Percentiles rank a stretch among this genome's conserved stretches.
These are phyloP conservation scores for Acrossocheilus wenchowensis DNA, from an alignment of 2,797 vertebrate genomes.

Conservation along the genomic window DNA sequence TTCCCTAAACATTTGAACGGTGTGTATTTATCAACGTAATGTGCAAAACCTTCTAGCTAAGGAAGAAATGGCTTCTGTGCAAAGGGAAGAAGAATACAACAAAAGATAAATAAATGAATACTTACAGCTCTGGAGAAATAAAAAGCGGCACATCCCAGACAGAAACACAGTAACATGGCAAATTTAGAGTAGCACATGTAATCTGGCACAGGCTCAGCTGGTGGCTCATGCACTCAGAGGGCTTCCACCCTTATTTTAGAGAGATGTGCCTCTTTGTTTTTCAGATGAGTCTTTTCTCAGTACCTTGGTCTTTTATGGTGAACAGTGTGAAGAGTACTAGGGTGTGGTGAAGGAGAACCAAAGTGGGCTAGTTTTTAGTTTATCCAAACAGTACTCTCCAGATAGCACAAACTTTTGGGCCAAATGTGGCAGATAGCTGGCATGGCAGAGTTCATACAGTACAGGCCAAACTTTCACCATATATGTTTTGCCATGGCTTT, in stretches of 20 bases:
- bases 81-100: background rate
- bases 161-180: background rate
- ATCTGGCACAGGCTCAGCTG: background rate
- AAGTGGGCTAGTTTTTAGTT: background rate
- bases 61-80: background rate
- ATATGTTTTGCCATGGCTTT: background rate
- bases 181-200: conserved; percentile 7
- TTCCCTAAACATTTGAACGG: background rate
- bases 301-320: background rate
- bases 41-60: background rate
- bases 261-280: background rate
- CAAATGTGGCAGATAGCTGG: background rate
- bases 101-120: background rate
- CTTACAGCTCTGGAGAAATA: background rate
- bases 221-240: background rate
- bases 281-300: background rate
- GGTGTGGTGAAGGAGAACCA: background rate
- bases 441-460: background rate
- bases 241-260: background rate
- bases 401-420: background rate
- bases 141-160: background rate
- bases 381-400: background rate
- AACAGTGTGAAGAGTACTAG: background rate
- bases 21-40: background rate
- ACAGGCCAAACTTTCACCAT: background rate